A percentile compares a stretch with the other conserved stretches of the same genome.
Conservation (phyloP, 2,797 vertebrate genomes). For the Sebastes vulpes region DNA sequence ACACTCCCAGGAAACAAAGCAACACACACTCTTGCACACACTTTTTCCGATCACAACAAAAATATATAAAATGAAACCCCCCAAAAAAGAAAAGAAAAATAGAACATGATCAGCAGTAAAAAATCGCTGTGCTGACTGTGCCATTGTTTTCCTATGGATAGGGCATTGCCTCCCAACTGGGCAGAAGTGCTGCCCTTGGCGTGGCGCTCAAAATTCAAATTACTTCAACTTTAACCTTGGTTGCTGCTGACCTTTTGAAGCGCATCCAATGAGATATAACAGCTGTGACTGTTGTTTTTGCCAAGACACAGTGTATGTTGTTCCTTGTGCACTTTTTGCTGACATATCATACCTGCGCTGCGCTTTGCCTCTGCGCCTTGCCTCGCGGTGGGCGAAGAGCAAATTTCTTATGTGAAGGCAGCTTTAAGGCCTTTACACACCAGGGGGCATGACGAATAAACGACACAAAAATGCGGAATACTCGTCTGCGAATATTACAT, state of each 20-base stretch:
- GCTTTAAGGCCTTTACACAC: neutral
- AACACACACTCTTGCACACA: neutral
- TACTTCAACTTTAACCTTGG: too few relatives aligned
- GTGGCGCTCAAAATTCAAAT: too few relatives aligned
- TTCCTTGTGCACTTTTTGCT: neutral
- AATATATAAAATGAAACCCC: neutral
- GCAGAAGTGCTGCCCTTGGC: too few relatives aligned
- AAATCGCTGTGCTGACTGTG: too few relatives aligned
- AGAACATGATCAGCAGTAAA: neutral
- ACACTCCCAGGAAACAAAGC: neutral
- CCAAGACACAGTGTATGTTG: neutral
- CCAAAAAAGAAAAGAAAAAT: neutral
- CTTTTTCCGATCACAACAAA: neutral
- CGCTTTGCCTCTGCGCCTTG: neutral
- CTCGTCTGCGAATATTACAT: too few relatives aligned
- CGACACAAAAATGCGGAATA: too few relatives aligned
- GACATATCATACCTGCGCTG: neutral
- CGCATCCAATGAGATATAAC: neutral
- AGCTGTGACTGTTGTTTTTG: neutral
- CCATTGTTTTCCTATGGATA: too few relatives aligned
- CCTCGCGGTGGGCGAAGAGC: neutral
- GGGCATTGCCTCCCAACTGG: too few relatives aligned
- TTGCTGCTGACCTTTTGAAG: neutral
- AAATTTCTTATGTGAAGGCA: neutral
- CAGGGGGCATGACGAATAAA: too few relatives aligned